Percentiles rank a stretch among this genome's conserved stretches.
These are phyloP conservation scores for Toxostoma redivivum DNA, from an alignment of 2,113 vertebrate species.

Conservation along the genomic window DNA sequence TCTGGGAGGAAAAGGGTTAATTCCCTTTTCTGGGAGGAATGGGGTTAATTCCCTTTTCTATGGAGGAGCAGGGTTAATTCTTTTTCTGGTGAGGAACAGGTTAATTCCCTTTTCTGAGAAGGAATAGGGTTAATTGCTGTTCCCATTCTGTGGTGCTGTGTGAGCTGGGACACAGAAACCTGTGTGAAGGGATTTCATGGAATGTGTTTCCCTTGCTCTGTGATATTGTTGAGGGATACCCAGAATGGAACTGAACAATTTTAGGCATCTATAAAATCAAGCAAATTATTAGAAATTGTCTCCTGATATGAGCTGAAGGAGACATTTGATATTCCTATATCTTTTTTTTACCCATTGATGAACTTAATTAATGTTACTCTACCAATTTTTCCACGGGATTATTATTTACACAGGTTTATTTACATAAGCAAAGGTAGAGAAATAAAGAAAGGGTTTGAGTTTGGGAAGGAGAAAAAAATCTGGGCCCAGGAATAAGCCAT, in stretches of 20 bases:
- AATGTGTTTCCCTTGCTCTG: not conserved
- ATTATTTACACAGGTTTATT: not conserved
- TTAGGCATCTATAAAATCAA: not conserved
- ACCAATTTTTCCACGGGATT: not conserved
- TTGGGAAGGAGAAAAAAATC: not conserved
- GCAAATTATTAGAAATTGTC: constrained; percentile 36
- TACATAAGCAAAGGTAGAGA: not conserved
- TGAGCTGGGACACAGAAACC: accelerated
- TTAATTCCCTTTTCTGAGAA: not conserved
- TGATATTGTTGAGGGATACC: not conserved
- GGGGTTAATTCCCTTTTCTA: not conserved
- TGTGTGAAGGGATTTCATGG: not conserved
- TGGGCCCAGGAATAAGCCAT: not conserved
- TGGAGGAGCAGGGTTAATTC: not conserved
- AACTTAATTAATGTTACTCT: constrained; percentile 1
- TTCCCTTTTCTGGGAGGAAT: not conserved
- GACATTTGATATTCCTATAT: not conserved
- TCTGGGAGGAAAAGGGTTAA: not conserved
- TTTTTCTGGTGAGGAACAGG: not conserved
- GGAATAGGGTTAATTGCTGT: not conserved
- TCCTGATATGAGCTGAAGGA: constrained; percentile 23
- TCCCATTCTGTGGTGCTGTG: not conserved
- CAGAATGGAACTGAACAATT: not conserved
- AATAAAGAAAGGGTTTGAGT: not conserved
- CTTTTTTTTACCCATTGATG: not conserved